Conservation (phyloP, 2,797 vertebrate species). For the Sebastes hopkinsi region DNA sequence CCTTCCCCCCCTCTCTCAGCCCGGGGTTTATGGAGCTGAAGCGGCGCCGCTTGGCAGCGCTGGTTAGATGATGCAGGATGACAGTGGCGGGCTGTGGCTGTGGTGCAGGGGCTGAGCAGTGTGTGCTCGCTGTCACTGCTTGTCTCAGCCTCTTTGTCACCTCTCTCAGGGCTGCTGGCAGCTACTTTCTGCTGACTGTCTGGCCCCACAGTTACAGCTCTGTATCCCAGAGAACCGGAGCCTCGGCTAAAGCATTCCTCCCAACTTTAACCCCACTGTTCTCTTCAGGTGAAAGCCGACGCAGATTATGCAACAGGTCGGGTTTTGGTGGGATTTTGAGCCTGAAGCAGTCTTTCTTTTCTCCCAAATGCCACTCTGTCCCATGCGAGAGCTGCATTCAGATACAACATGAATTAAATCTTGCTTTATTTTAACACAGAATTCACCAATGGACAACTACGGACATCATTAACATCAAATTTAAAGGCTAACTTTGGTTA, state of each 20-base stretch:
- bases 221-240: constrained; percentile 11
- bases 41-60: constrained; percentile 25
- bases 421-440: neutral
- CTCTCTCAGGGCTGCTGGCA: constrained; percentile 59
- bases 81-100: constrained; percentile 42
- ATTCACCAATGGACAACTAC: neutral
- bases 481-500: neutral
- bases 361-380: neutral
- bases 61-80: constrained; percentile 57
- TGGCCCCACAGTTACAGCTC: constrained; percentile 44
- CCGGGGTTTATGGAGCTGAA: constrained; percentile 25
- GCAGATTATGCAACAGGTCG: neutral
- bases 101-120: constrained; percentile 46
- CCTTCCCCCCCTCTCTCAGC: neutral
- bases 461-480: neutral
- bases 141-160: constrained; percentile 65
- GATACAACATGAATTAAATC: neutral
- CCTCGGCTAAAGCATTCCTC: neutral
- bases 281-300: neutral
- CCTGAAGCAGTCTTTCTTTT: neutral
- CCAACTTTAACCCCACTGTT: neutral
- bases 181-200: constrained; percentile 68
- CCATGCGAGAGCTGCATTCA: neutral
- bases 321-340: neutral
- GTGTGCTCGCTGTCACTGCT: constrained; percentile 64